Percentiles rank a stretch among this genome's conserved stretches.
phyloP scores from a whole-genome alignment of 2,888 invertebrate species.

The Drosophila planitibia region DNA sequence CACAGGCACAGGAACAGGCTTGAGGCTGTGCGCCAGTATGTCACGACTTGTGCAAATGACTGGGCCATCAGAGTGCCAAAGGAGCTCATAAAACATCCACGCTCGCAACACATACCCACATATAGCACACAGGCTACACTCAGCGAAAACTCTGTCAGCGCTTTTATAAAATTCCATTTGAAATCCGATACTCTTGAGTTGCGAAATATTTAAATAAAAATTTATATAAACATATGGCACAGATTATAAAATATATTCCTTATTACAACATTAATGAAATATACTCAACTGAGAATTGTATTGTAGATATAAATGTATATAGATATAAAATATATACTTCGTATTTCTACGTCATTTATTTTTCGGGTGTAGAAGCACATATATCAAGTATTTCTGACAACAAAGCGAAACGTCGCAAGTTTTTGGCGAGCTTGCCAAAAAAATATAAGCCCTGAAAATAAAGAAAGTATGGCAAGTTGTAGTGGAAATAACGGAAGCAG shows the following conservation, averaged over 20 bases:
- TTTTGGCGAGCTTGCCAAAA: conserved; percentile 30
- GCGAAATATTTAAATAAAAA: not conserved
- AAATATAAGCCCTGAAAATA: conserved; percentile 1
- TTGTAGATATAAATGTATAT: not conserved
- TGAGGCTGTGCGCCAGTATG: conserved; percentile 61
- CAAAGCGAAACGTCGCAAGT: conserved; percentile 52
- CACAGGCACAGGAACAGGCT: conserved; percentile 9
- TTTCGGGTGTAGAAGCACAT: conserved; percentile 5
- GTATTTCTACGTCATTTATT: not conserved
- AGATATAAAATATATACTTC: not conserved
- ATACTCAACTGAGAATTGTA: fast-evolving
- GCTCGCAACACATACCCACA: conserved; percentile 39
- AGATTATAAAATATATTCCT: not conserved
- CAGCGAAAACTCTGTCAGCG: not conserved
- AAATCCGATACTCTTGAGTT: not conserved
- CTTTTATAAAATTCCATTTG: not conserved
- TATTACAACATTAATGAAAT: not conserved
- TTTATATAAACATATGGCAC: not conserved
- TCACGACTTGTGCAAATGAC: conserved; percentile 78
- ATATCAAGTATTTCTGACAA: conserved; percentile 42
- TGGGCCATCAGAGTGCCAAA: conserved; percentile 77
- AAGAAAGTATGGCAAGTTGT: not conserved
- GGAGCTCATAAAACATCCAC: conserved; percentile 74
- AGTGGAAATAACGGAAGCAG: conserved; percentile 62
- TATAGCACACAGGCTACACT: conserved; percentile 10